Evolutionary conservation across 2,113 vertebrate species (phyloP).

Genomic region (Pionites leucogaster): DNA sequence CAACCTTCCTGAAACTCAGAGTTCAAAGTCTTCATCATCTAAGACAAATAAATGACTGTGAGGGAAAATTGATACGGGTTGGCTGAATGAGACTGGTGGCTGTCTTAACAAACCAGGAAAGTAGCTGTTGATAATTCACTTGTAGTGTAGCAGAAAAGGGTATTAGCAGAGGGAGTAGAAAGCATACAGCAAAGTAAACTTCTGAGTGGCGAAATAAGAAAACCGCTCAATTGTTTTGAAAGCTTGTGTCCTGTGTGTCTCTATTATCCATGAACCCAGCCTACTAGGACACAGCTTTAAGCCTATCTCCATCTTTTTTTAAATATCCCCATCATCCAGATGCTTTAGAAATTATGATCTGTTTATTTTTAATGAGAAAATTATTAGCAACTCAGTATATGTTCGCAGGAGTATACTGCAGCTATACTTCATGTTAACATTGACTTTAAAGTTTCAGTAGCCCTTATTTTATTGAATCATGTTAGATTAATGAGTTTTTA

Average conservation of each 20-base stretch:
- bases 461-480: not conserved
- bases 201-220: not conserved
- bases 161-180: not conserved
- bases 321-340: not conserved
- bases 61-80: not conserved
- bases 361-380: not conserved
- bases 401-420: not conserved
- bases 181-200: not conserved
- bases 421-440: not conserved
- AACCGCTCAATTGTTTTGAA: not conserved
- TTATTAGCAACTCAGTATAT: not conserved
- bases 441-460: not conserved
- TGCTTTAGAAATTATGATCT: not conserved
- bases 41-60: accelerated
- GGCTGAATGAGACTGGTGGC: too few species aligned
- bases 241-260: not conserved
- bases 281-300: not conserved
- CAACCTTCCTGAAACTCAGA: not conserved
- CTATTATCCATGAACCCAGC: not conserved
- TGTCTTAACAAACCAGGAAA: not conserved
- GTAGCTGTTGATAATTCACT: not conserved
- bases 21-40: not conserved
- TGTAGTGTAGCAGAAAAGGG: not conserved
- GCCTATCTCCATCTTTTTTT: not conserved
- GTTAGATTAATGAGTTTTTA: not conserved